Percentiles rank a stretch among this genome's conserved stretches.
These are phyloP conservation scores for Zosterops borbonicus DNA, from an alignment of 2,113 vertebrate genomes.

Conservation along the genomic window DNA sequence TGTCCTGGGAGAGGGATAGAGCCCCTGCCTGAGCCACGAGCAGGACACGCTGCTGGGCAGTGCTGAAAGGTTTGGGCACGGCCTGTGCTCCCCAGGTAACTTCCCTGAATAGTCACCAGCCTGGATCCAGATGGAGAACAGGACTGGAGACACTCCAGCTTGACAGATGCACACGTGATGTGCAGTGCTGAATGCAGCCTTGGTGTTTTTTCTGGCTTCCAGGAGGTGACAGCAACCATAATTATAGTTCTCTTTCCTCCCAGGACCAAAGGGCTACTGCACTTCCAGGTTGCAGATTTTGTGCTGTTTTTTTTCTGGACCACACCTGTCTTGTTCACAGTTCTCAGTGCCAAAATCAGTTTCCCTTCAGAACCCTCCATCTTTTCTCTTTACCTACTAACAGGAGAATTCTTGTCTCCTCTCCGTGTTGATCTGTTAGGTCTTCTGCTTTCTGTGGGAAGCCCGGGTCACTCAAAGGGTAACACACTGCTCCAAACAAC, in stretches of 20 bases:
- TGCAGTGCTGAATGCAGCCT: neutral
- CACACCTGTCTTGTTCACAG: neutral
- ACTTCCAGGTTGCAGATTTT: neutral
- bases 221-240: neutral
- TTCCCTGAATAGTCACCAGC: neutral
- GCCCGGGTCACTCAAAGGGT: neutral
- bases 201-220: neutral
- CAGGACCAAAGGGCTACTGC: neutral
- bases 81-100: neutral
- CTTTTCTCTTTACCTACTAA: neutral
- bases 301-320: neutral
- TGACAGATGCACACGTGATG: neutral
- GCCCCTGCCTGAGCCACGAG: neutral
- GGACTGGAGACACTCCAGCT: neutral
- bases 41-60: fast-evolving
- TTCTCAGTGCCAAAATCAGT: neutral
- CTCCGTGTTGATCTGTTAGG: neutral
- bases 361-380: neutral
- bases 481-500: neutral
- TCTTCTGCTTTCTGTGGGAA: neutral
- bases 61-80: neutral
- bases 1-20: neutral
- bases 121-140: neutral
- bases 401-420: neutral
- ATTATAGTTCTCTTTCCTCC: neutral